A percentile compares a stretch with the other conserved stretches of the same genome.
These are phyloP conservation scores for Xiphophorus couchianus DNA, from an alignment of 2,113 vertebrate species.

Conservation along the genomic window DNA sequence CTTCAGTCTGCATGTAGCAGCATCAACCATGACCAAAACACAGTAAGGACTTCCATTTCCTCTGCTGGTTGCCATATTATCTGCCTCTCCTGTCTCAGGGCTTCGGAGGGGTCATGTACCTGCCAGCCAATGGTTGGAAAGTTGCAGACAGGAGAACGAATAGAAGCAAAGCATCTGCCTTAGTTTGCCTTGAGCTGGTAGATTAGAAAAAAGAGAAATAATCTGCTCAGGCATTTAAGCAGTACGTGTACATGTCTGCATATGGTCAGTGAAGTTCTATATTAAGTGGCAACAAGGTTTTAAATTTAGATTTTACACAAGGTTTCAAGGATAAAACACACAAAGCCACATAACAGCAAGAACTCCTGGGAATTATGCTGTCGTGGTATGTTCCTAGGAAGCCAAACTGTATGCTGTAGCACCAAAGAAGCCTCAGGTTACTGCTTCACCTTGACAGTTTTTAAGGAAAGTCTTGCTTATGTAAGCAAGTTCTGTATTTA, in stretches of 20 bases:
- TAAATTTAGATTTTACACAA: neutral
- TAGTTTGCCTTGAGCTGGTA: slow-evolving; percentile 41
- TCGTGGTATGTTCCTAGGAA: neutral
- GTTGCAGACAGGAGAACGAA: slow-evolving; percentile 15
- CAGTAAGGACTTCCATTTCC: slow-evolving; percentile 61
- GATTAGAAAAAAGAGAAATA: slow-evolving; percentile 40
- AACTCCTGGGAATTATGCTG: neutral
- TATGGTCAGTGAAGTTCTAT: neutral
- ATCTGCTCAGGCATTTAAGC: slow-evolving; percentile 40
- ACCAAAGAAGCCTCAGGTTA: neutral
- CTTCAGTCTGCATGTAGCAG: slow-evolving; percentile 66
- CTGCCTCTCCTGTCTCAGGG: slow-evolving; percentile 25
- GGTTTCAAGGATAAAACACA: neutral
- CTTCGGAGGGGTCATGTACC: slow-evolving; percentile 43
- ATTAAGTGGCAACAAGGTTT: neutral
- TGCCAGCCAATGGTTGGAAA: slow-evolving; percentile 42
- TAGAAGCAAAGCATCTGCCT: slow-evolving; percentile 26
- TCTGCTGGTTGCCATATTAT: slow-evolving; percentile 53
- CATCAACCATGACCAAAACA: slow-evolving; percentile 63
- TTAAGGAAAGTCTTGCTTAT: too few species aligned
- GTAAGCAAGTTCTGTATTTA: neutral
- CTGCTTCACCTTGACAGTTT: neutral
- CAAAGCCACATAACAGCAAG: too few species aligned
- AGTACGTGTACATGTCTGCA: slow-evolving; percentile 13
- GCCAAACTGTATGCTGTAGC: neutral